These are phyloP conservation scores for Vidua chalybeata DNA, from an alignment of 2,113 vertebrate genomes.

Conservation along the genomic window DNA sequence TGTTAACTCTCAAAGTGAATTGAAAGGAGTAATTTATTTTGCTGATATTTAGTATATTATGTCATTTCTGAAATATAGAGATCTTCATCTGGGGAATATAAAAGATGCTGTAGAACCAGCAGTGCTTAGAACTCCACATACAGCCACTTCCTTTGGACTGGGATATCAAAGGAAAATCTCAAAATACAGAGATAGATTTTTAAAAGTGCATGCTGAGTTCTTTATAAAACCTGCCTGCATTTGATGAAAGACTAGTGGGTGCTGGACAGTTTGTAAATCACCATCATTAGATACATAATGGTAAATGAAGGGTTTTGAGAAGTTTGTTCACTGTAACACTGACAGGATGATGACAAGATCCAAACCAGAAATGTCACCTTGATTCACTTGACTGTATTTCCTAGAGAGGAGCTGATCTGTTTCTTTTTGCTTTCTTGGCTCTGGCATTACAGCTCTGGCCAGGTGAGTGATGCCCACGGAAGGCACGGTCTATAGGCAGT, in stretches of 20 bases:
- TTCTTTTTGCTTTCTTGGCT: background rate
- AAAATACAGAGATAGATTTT: background rate
- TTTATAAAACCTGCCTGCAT: background rate
- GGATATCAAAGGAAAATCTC: background rate
- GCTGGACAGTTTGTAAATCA: background rate
- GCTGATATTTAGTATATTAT: background rate
- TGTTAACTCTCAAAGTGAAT: background rate
- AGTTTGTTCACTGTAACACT: background rate
- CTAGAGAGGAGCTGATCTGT: background rate
- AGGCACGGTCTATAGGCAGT: background rate
- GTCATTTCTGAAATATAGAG: background rate
- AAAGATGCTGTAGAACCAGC: background rate
- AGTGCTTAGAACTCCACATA: background rate
- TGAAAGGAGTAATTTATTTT: conserved; percentile 32
- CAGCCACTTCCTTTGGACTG: background rate
- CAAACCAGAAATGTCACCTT: background rate
- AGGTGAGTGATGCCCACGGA: background rate
- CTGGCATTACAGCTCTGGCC: background rate
- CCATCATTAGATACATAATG: background rate
- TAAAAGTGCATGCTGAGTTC: background rate
- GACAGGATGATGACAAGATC: background rate
- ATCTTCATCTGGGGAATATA: background rate
- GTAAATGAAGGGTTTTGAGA: background rate
- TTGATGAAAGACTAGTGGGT: background rate
- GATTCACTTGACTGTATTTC: background rate